phyloP scores from a whole-genome alignment of 2,888 invertebrate genomes.

The Thumatha senex region DNA sequence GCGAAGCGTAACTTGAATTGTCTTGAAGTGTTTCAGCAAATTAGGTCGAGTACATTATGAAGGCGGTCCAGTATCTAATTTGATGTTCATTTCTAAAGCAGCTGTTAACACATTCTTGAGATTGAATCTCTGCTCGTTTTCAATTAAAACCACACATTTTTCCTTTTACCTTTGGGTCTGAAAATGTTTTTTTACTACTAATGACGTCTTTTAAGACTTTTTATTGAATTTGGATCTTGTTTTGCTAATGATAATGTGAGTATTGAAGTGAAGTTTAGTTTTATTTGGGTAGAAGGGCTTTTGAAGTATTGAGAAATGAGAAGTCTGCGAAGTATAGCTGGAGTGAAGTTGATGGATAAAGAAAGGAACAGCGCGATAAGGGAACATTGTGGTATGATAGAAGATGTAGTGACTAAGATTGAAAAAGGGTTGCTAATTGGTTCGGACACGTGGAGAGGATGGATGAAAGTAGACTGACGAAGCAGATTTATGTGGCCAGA shows the following conservation, averaged over 20 bases:
- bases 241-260: background rate
- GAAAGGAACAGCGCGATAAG: too few species aligned
- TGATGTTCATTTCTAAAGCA: slow-evolving; percentile 4
- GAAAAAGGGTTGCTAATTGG: too few species aligned
- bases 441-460: too few species aligned
- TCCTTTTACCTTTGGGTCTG: background rate
- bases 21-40: background rate
- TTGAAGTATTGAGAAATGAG: too few species aligned
- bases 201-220: background rate
- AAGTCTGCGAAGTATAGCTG: too few species aligned
- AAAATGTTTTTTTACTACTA: background rate
- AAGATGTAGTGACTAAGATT: too few species aligned
- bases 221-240: background rate
- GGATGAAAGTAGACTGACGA: too few species aligned
- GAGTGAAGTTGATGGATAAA: too few species aligned
- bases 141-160: slow-evolving; percentile 1
- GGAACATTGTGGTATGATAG: too few species aligned
- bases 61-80: background rate
- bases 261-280: background rate
- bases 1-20: slow-evolving; percentile 6
- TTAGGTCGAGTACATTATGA: slow-evolving; percentile 1
- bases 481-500: too few species aligned
- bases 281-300: too few species aligned
- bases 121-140: background rate
- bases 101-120: slow-evolving; percentile 1